Evolutionary conservation across 1,140 invertebrate genomes (phyloP), one percentile per base, ranked within the genome.

Genomic region (Magallana ariakensis): DNA sequence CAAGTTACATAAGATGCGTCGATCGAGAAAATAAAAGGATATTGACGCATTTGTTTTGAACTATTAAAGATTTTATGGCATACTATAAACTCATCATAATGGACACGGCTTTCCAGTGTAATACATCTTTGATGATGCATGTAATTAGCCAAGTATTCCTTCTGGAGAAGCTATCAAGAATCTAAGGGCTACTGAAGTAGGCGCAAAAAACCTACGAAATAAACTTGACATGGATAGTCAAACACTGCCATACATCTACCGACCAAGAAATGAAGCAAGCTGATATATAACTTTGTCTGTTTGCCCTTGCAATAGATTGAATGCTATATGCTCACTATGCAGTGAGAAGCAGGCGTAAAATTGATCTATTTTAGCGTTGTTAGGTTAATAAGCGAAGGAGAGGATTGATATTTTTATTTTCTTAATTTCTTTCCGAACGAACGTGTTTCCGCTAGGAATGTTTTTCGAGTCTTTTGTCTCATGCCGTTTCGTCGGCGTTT

Each of bases 371-470:
- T 75, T 75, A 26, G 66, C 22, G 66, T 75, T 22, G 22, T 75
- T 75, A 26, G 66, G 19, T 75, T 75, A 75, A 75, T 75, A 75
- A 75, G 66, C 66, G 33, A 75, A 75, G 33, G 66, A 75, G 22
- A 33, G 66, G 66, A 33, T 75, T 75, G 66, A 75, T 75, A 75
- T 26, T 75, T 75, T 75, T 75, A 75, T 75, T 75, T 75, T 75
- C 66, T 75, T 75, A 75, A 75, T 75, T 75, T 75, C 66, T 75
- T 26, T 60, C 58, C 13, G 58, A 60, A 60, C 58, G n/a, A 46
- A 6, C 58, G 22, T 75, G 66, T 46, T 75, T 26, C 22, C 33
- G 66, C 66, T 13, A 33, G 66, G 22, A 75, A 75, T 75, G 66
- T 75, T 75, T 75, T 22, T 75, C 11, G 22, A 13, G 66, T 75